Evolutionary conservation across 1,140 invertebrate species (phyloP), one percentile per base, ranked within the genome.

Genomic region (Rhagoletis zephyria): DNA sequence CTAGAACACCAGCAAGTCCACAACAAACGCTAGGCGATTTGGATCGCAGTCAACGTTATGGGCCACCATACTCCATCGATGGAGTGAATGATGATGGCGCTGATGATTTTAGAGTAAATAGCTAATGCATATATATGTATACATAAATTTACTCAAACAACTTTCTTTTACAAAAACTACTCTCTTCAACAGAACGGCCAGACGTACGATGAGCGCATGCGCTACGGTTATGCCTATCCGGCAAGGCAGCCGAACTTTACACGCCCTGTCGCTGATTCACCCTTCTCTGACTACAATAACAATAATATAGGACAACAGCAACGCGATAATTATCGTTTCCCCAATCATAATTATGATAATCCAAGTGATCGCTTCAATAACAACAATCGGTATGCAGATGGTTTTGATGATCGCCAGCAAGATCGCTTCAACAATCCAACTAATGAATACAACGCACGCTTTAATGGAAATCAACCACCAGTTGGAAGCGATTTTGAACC

Each of bases 31-130:
- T 88, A 60, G 89, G 89, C n/a, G 91, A 93, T 88, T 77, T 87
- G 42, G 90, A 93, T 89, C 90, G 92, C 19, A 91, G 90, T 51
- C 90, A 91, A 56, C 90, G 92, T 6, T 93, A 89, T 63, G 92
- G 92, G 16, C 92, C 92, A 10, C 92, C 92, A n/a, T 93, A 93
- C 88, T 4, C 88, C 16, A 90, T 89, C 51, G 89, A 87, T 5
- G 89, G 88, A 45, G 89, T 74, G 51, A 88, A 70, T 1, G 90
- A 92, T 64, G 92, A 93, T 87, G 90, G 90, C 0, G 70, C 90
- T 4, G 91, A 93, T 85, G 92, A 93, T 87, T 92, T 91, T 88
- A 89, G 91, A 89, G 92, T 93, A 89, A 87, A 90, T 89, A 74
- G 45, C 10, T 10, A 14, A 51, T 65, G 19, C 1, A n/a, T 48